Percentiles rank a stretch among this genome's conserved stretches.
These are phyloP conservation scores for Tortrix viridana DNA, from an alignment of 2,888 invertebrate genomes.

Conservation along the genomic window DNA sequence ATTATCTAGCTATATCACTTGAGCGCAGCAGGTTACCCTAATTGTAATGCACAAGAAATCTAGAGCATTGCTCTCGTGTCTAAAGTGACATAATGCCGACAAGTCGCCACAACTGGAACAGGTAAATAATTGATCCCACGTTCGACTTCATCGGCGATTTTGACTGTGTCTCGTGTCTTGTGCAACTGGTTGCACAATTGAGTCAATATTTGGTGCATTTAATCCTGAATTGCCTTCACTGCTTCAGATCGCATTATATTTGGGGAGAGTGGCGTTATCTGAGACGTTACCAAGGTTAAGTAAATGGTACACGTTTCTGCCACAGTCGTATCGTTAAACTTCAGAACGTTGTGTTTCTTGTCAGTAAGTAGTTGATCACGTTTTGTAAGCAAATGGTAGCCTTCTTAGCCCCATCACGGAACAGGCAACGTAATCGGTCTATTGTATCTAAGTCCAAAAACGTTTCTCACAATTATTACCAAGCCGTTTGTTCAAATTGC, in stretches of 20 bases:
- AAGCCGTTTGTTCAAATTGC: constrained; percentile 53
- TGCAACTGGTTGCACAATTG: constrained; percentile 50
- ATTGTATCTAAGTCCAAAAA: constrained; percentile 57
- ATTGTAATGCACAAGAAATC: constrained; percentile 59
- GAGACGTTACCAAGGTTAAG: constrained; percentile 50
- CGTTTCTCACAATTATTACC: constrained; percentile 59
- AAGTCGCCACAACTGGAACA: constrained; percentile 60
- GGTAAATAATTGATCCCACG: constrained; percentile 77
- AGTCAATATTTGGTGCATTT: constrained; percentile 50
- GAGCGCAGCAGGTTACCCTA: constrained; percentile 41
- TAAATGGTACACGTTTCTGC: constrained; percentile 12
- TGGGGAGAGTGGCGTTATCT: constrained; percentile 48
- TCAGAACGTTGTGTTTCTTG: too few relatives aligned
- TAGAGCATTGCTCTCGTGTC: constrained; percentile 55
- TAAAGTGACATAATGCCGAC: constrained; percentile 60
- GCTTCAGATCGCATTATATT: constrained; percentile 46
- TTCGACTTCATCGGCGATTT: constrained; percentile 67
- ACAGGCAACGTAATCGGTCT: constrained; percentile 51
- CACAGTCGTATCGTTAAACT: constrained; percentile 3
- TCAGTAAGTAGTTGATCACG: background rate
- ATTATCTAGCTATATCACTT: constrained; percentile 17
- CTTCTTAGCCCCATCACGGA: constrained; percentile 31
- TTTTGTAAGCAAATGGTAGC: constrained; percentile 21
- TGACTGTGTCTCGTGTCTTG: constrained; percentile 55
- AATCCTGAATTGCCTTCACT: constrained; percentile 42